These are phyloP conservation scores for Cynopterus sphinx DNA, from an alignment of 2,797 vertebrate species.

Conservation along the genomic window DNA sequence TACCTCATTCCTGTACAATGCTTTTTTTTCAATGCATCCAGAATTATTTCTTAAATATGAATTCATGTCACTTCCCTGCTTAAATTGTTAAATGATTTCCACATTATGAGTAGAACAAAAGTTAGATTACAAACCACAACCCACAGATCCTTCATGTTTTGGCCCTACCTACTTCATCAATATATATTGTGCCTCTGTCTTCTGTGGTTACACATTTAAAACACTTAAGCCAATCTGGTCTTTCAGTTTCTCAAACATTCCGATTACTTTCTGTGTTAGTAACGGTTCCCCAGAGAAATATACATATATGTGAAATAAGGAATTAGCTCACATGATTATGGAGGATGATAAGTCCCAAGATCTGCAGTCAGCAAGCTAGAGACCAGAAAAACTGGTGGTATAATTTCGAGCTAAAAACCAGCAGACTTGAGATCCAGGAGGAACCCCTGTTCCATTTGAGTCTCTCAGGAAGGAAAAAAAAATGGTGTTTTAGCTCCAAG, in stretches of 20 bases:
- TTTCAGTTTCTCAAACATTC: not conserved
- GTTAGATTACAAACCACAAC: not conserved
- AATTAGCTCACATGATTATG: not conserved
- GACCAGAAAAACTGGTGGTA: not conserved
- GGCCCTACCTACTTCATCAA: not conserved
- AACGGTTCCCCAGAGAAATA: not conserved
- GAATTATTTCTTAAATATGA: not conserved
- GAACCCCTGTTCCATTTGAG: not conserved
- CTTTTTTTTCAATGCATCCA: not conserved
- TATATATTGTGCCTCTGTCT: not conserved
- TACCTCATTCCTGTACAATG: not conserved
- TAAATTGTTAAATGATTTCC: not conserved
- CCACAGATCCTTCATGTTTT: not conserved
- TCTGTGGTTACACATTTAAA: not conserved
- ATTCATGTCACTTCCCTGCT: not conserved
- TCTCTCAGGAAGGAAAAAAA: not conserved
- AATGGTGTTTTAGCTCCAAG: not conserved
- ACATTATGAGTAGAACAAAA: not conserved
- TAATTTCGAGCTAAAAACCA: not conserved
- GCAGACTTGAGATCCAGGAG: not conserved
- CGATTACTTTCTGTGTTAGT: not conserved
- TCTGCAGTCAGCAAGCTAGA: not conserved
- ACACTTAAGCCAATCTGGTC: not conserved
- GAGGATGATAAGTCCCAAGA: not conserved
- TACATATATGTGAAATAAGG: too few relatives aligned